Conservation (phyloP, 2,888 invertebrate genomes). For the Polylopha cassiicola region DNA sequence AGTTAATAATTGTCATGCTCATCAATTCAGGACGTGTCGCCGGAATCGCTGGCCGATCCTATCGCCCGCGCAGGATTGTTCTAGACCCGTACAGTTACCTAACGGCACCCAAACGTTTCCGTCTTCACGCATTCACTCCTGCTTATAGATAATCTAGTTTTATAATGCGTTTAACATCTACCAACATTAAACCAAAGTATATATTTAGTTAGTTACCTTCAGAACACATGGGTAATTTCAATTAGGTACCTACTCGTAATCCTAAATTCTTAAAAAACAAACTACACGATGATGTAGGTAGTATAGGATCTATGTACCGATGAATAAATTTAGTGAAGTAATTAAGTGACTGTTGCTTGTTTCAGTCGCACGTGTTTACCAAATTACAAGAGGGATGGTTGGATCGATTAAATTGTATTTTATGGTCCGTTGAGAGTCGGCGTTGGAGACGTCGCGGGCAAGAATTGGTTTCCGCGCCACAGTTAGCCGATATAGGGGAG, state of each 20-base stretch:
- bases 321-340: too few species aligned
- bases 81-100: slow-evolving; percentile 70
- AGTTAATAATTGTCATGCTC: slow-evolving; percentile 24
- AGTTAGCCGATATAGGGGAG: slow-evolving; percentile 67
- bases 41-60: slow-evolving; percentile 38
- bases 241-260: neutral
- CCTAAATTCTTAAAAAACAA: too few species aligned
- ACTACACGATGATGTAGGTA: too few species aligned
- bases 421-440: too few species aligned
- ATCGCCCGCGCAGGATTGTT: slow-evolving; percentile 65
- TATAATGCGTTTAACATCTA: slow-evolving; percentile 28
- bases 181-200: neutral
- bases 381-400: too few species aligned
- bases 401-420: too few species aligned
- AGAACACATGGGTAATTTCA: too few species aligned
- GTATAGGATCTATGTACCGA: too few species aligned
- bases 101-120: slow-evolving; percentile 69
- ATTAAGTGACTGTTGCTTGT: too few species aligned
- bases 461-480: slow-evolving; percentile 52
- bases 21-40: slow-evolving; percentile 68
- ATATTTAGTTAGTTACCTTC: too few species aligned
- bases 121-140: slow-evolving; percentile 57
- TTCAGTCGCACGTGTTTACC: too few species aligned
- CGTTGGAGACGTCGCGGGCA: slow-evolving; percentile 26
- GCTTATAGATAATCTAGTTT: slow-evolving; percentile 49